Conservation (phyloP, 2,113 vertebrate genomes). For the Herpetotheres cachinnans region DNA sequence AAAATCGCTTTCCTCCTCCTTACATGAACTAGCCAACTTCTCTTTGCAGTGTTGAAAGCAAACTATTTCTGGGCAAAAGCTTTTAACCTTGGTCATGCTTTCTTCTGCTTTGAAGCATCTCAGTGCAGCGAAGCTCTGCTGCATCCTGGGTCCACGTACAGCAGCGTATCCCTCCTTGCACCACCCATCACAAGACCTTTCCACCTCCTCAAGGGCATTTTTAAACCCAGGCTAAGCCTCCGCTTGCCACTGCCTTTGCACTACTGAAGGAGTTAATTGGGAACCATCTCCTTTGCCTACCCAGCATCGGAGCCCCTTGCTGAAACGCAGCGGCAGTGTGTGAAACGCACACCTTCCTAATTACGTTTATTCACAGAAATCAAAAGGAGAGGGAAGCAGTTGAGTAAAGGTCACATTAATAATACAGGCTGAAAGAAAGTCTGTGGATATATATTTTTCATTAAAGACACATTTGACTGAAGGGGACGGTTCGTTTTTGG, state of each 20-base stretch:
- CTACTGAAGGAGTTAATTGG: constrained; percentile 79
- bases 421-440: constrained; percentile 54
- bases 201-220: background rate
- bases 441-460: constrained; percentile 58
- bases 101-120: background rate
- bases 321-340: background rate
- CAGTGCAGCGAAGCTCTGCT: background rate
- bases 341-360: constrained; percentile 27
- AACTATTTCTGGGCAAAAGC: background rate
- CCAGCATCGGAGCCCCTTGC: background rate
- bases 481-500: constrained; percentile 30
- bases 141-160: background rate
- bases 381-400: constrained; percentile 39
- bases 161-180: background rate
- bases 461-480: constrained; percentile 56
- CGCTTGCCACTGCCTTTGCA: background rate
- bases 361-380: constrained; percentile 62
- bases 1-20: background rate
- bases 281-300: constrained; percentile 2
- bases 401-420: constrained; percentile 66
- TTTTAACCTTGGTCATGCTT: background rate
- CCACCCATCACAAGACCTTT: background rate
- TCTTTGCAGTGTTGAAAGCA: background rate
- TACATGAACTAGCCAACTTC: background rate
- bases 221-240: background rate